These are phyloP conservation scores for Apodemia hepburni DNA, from an alignment of 2,888 invertebrate genomes.

Conservation along the genomic window DNA sequence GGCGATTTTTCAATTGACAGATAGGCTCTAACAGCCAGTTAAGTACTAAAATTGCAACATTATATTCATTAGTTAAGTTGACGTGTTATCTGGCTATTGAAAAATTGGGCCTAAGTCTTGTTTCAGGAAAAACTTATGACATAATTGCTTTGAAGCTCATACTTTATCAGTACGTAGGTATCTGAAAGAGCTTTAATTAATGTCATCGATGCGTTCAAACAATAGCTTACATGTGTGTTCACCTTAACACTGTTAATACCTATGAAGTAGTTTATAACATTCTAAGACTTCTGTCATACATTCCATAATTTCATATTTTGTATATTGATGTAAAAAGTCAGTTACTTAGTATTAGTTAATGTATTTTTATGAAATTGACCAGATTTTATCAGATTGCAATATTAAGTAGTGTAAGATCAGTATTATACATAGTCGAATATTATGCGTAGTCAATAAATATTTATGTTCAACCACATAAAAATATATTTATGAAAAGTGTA, in stretches of 20 bases:
- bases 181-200: no score
- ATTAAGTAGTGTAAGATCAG: conserved; percentile 72
- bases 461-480: conserved; percentile 66
- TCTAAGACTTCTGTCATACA: conserved; percentile 36
- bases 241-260: not conserved
- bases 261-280: not conserved
- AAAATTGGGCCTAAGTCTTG: no score
- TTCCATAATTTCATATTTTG: conserved; percentile 55
- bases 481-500: conserved; percentile 45
- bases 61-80: no score
- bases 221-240: not conserved
- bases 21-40: no score
- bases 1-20: no score
- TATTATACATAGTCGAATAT: conserved; percentile 70
- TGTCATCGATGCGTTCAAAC: not conserved
- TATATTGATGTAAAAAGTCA: conserved; percentile 67
- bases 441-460: conserved; percentile 59
- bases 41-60: no score
- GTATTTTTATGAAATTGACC: conserved; percentile 65
- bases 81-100: no score
- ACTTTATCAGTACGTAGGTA: no score
- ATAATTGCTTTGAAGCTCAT: no score
- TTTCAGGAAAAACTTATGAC: no score
- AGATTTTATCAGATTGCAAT: conserved; percentile 79
- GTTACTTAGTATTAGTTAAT: conserved; percentile 48